Evolutionary conservation across 2,888 invertebrate species (phyloP).

Genomic region (Oxytorus armatus): DNA sequence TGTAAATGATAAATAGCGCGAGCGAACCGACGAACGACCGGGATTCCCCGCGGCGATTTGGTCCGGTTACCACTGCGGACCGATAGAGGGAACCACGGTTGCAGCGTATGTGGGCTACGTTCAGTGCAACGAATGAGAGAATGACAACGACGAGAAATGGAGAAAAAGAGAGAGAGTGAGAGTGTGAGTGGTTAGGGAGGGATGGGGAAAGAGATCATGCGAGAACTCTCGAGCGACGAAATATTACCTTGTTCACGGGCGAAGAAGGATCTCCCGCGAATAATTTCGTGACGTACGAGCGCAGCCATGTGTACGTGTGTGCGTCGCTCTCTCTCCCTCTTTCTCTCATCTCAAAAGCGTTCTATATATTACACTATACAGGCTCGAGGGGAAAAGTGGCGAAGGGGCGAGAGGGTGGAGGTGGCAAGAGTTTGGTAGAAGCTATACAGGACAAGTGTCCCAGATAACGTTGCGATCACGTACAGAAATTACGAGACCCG

Average conservation of each 20-base stretch:
- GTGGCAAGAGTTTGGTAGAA: constrained; percentile 28
- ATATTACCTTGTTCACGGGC: constrained; percentile 77
- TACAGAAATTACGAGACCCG: constrained; percentile 59
- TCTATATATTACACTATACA: constrained; percentile 23
- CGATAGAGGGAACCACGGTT: constrained; percentile 50
- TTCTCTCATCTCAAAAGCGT: constrained; percentile 40
- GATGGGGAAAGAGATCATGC: constrained; percentile 25
- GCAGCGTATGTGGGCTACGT: constrained; percentile 25
- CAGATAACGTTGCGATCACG: constrained; percentile 65
- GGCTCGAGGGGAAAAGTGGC: neutral
- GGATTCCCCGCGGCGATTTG: constrained; percentile 70
- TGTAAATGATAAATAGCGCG: constrained; percentile 79
- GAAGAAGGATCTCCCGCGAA: constrained; percentile 75
- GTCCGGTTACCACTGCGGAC: constrained; percentile 70
- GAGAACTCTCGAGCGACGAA: constrained; percentile 70
- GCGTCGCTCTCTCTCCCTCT: constrained; percentile 7
- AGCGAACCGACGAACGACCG: constrained; percentile 69
- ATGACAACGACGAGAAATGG: constrained; percentile 17
- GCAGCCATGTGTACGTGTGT: constrained; percentile 46
- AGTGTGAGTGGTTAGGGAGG: no score
- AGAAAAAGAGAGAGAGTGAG: constrained; percentile 3
- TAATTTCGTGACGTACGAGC: constrained; percentile 78
- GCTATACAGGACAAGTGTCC: constrained; percentile 47
- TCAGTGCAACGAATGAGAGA: constrained; percentile 55
- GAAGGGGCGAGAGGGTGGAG: neutral